Evolutionary conservation across 2,888 invertebrate genomes (phyloP), one percentile per base, ranked within the genome.

Genomic region (Tenthredo livida): DNA sequence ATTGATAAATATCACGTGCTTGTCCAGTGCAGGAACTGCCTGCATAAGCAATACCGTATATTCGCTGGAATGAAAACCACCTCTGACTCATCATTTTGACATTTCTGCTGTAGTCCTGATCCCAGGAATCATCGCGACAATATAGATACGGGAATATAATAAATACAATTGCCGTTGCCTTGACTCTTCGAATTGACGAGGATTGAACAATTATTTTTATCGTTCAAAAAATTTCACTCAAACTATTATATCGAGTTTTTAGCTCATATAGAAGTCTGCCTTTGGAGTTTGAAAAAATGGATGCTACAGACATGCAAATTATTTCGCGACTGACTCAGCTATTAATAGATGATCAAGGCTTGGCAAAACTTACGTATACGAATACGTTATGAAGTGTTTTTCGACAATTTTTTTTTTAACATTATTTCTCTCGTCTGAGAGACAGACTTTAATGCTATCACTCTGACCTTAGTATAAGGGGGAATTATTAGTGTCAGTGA

Each of bases 21-120:
- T 37, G 12, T 21, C 43, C n/a, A 43, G 72, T 73, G 72, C 43
- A 43, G 5, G 10, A 10, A 21, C n/a, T 33, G 67, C 4, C 37
- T 43, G 72, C 43, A 12, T 73, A 43, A 73, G 72, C 43, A 21
- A n/a, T 33, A 33, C 25, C 2, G 37, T 7, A 33, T 33, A 25
- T 67, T 67, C 67, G 17, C 1, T 33, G 67, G 33, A 73, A 73
- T 73, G 72, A 43, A 73, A 73, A 73, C 72, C 72, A 43, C 72
- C 72, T 73, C 72, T 73, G 72, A 73, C 72, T 73, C 72, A 73
- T 73, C 72, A 43, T 73, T 43, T 73, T 21, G 43, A 43, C 72
- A 73, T 43, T 43, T 43, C 1, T 43, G 9, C 3, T 40, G 5
- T 9, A 21, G 10, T 70, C 21, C 33, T 67, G 67, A 67, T 33